A percentile compares a stretch with the other conserved stretches of the same genome.
Conservation (phyloP, 2,888 invertebrate species). For the Acleris holmiana region DNA sequence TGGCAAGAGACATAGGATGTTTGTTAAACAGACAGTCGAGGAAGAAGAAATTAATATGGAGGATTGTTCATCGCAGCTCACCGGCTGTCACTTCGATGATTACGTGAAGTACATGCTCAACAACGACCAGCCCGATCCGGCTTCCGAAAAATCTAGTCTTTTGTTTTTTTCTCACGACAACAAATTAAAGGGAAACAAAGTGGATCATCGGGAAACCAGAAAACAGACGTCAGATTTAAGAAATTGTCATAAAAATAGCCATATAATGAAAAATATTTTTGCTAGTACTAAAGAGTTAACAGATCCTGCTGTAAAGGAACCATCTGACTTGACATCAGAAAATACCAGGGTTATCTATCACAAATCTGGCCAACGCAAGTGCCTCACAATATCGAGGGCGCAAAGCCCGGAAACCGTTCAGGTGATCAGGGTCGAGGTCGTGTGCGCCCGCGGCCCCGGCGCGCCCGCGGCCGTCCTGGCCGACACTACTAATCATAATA, state of each 20-base stretch:
- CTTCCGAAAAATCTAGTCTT: conserved; percentile 66
- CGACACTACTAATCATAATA: conserved; percentile 49
- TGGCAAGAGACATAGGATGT: conserved; percentile 70
- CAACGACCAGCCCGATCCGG: conserved; percentile 63
- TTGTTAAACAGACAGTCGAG: conserved; percentile 67
- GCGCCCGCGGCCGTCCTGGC: conserved; percentile 57
- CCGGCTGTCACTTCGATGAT: conserved; percentile 69
- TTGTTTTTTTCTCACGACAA: conserved; percentile 52
- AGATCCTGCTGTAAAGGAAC: conserved; percentile 43
- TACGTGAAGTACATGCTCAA: conserved; percentile 70
- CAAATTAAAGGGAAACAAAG: conserved; percentile 59
- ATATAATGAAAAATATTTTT: conserved; percentile 41
- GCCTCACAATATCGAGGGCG: conserved; percentile 73
- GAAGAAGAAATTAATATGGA: conserved; percentile 54
- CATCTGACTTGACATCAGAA: conserved; percentile 44
- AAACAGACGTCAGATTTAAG: conserved; percentile 46
- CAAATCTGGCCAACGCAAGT: conserved; percentile 69
- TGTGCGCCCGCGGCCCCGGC: conserved; percentile 63
- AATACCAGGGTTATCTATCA: conserved; percentile 65
- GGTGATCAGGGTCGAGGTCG: conserved; percentile 79
- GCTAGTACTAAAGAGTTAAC: conserved; percentile 39
- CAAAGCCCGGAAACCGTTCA: conserved; percentile 79
- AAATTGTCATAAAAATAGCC: conserved; percentile 46
- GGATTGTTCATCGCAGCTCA: conserved; percentile 62
- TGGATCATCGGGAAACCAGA: conserved; percentile 53